A percentile compares a stretch with the other conserved stretches of the same genome.
These are phyloP conservation scores for Limenitis arthemis DNA, from an alignment of 2,888 invertebrate genomes.

Conservation along the genomic window DNA sequence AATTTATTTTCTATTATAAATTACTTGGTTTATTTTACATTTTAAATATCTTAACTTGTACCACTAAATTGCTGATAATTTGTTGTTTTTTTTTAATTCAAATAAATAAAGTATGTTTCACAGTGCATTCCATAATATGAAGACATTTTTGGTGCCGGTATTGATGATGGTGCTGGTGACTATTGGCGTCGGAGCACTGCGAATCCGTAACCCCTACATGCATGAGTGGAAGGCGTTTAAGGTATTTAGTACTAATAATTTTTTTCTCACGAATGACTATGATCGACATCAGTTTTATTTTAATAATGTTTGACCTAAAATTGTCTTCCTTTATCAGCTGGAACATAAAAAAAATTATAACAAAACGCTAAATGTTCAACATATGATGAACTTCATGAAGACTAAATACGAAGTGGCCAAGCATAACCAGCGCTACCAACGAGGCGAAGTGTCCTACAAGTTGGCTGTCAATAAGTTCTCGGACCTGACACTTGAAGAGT, in stretches of 20 bases:
- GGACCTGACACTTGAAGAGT: slow-evolving; percentile 90
- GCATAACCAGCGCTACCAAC: slow-evolving; percentile 83
- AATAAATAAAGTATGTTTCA: no score
- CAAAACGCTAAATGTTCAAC: slow-evolving; percentile 84
- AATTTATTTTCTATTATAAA: no score
- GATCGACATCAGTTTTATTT: no score
- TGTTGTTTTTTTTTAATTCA: no score
- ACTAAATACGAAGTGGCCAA: slow-evolving; percentile 87
- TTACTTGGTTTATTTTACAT: no score
- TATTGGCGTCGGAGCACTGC: slow-evolving; percentile 73
- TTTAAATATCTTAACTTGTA: no score
- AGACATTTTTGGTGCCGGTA: no score
- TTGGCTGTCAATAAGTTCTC: slow-evolving; percentile 86
- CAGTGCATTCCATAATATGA: no score
- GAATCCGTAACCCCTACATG: slow-evolving; percentile 78
- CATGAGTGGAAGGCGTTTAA: slow-evolving; percentile 85
- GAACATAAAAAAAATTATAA: slow-evolving; percentile 80
- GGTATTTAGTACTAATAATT: slow-evolving; percentile 53
- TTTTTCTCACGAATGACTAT: background rate
- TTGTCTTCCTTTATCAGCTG: slow-evolving; percentile 49
- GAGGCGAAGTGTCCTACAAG: slow-evolving; percentile 76
- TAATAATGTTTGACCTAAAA: no score
- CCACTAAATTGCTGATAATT: no score
- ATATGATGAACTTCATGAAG: slow-evolving; percentile 91
- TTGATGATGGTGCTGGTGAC: no score